Evolutionary conservation across 2,888 invertebrate genomes (phyloP), one percentile per base, ranked within the genome.

Genomic region (Melanotus villosus): DNA sequence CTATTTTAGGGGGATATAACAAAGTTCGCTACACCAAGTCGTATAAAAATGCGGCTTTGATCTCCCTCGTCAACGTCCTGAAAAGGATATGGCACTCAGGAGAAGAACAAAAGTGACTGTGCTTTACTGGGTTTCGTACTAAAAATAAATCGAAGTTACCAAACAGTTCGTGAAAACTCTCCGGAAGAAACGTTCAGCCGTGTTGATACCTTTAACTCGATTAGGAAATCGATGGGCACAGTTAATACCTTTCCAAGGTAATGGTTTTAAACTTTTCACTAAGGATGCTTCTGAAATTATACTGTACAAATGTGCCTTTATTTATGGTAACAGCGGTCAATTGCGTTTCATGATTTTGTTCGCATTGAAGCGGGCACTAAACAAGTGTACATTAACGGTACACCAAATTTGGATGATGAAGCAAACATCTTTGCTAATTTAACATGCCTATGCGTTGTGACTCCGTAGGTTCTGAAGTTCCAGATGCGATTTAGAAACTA

Each of bases 181-280:
- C 93, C 98, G 1, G 98, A 98, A 86, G 97, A 98, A 84, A 92
- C 91, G 65, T 93, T 99, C 84, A 94, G 95, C 38, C 89, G 94
- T 73, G 97, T 97, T 12, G 97, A 95, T 87, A 99, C 26, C 99
- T 99, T 99, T 89, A 99, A 99, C 89, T 99, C 98, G 34, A 96
- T 97, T 75, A 92, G 99, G 77, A 99, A 99, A 88, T 97, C 97
- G 81, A 99, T 99, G 99, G 96, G 96, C 79, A 99, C 99, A 23
- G 95, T 99, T 64, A n/a, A 90, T 99, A 76, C 94, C 94, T 26
- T 88, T 93, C 82, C 91, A 92, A 79, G 94, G 93, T 75, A 93
- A 92, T 76, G 97, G 97, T 59, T 99, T 90, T 87, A 88, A 98
- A 78, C 7, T 26, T 3, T 26, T 26, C 7, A 26, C 26, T 26